Conservation (phyloP, 1,140 invertebrate species). For the Drosophila sp. region DNA sequence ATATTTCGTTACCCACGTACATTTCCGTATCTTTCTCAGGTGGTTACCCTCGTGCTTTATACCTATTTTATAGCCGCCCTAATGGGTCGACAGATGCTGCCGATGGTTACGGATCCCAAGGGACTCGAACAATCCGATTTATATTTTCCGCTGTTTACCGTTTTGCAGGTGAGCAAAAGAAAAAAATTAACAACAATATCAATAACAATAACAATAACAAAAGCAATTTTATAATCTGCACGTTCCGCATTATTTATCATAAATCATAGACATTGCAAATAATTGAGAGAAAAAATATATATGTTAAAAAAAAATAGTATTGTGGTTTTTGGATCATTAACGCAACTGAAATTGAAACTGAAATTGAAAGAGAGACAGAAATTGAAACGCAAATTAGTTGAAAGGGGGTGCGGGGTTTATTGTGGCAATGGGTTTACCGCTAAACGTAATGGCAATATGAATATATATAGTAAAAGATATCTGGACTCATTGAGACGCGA, state of each 20-base stretch:
- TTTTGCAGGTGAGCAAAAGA: slow-evolving; percentile 89
- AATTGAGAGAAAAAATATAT: slow-evolving; percentile 23
- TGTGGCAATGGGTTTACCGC: slow-evolving; percentile 32
- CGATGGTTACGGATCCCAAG: slow-evolving; percentile 85
- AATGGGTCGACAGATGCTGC: slow-evolving; percentile 92
- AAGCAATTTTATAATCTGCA: slow-evolving; percentile 58
- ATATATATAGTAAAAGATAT: slow-evolving; percentile 35
- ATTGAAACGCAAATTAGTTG: slow-evolving; percentile 43
- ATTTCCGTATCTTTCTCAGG: slow-evolving; percentile 87
- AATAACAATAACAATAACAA: slow-evolving; percentile 29
- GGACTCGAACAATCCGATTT: slow-evolving; percentile 90
- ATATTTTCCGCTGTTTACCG: slow-evolving; percentile 96
- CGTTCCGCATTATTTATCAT: slow-evolving; percentile 63
- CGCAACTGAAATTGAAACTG: slow-evolving; percentile 36
- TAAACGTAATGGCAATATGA: slow-evolving; percentile 65
- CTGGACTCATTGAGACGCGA: slow-evolving; percentile 14
- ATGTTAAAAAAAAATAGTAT: slow-evolving; percentile 24
- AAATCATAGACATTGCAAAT: slow-evolving; percentile 61
- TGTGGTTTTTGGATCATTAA: slow-evolving; percentile 51
- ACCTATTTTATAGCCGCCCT: slow-evolving; percentile 95
- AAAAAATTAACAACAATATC: slow-evolving; percentile 9
- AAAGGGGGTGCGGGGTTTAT: too few species aligned
- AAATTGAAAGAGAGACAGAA: slow-evolving; percentile 54
- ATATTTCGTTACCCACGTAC: too few species aligned
- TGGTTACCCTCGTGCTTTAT: slow-evolving; percentile 95